Percentiles rank a stretch among this genome's conserved stretches.
Conservation (phyloP, 2,888 invertebrate genomes). For the Pyralis farinalis region DNA sequence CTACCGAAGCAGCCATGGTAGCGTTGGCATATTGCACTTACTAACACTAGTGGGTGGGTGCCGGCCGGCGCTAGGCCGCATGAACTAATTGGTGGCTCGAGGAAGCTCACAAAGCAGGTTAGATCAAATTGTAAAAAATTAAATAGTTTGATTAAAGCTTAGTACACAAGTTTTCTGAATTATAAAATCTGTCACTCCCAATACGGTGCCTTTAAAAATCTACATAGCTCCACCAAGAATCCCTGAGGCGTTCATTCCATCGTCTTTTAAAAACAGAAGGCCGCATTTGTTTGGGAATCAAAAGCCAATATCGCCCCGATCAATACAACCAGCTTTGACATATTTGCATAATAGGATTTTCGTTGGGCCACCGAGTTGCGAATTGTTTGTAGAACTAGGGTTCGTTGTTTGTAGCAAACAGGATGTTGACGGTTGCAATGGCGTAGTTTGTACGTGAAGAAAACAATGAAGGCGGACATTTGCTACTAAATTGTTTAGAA, state of each 20-base stretch:
- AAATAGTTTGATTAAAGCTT: too few relatives aligned
- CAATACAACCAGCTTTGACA: conserved; percentile 67
- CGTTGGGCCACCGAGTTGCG: conserved; percentile 37
- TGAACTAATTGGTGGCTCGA: too few relatives aligned
- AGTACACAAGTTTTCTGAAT: too few relatives aligned
- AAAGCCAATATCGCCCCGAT: conserved; percentile 70
- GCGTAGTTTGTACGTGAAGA: not conserved
- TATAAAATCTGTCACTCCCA: too few relatives aligned
- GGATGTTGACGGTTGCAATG: conserved; percentile 5
- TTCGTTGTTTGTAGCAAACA: not conserved
- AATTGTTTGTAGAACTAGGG: conserved; percentile 21
- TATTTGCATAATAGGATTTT: conserved; percentile 76
- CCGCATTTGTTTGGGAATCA: conserved; percentile 72
- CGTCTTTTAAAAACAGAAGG: conserved; percentile 63
- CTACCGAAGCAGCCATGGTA: too few relatives aligned
- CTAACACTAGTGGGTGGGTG: too few relatives aligned
- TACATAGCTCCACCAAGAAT: conserved; percentile 3
- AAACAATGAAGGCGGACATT: not conserved
- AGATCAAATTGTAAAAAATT: too few relatives aligned
- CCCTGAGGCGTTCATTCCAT: conserved; percentile 28
- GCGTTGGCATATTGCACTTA: too few relatives aligned
- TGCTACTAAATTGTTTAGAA: not conserved
- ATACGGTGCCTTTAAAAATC: conserved; percentile 33
- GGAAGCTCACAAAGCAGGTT: too few relatives aligned
- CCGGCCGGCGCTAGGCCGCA: too few relatives aligned